phyloP scores from a whole-genome alignment of 23 tunicate genomes.

The Trididemnum miniatum region DNA sequence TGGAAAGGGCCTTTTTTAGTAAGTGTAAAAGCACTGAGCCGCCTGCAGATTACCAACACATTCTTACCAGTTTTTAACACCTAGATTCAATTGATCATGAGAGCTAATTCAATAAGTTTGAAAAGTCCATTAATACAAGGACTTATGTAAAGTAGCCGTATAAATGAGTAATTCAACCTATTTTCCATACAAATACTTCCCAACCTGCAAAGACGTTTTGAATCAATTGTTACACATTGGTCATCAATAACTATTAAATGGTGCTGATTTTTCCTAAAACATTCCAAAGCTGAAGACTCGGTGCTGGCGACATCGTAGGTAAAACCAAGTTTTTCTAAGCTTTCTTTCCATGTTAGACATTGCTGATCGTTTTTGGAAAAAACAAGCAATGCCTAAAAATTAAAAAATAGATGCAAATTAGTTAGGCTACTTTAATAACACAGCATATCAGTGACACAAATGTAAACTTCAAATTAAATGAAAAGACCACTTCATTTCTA shows the following conservation, averaged over 20 bases:
- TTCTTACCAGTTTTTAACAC: too few species aligned
- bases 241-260: constrained; percentile 53
- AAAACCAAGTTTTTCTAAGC: constrained; percentile 14
- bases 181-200: too few species aligned
- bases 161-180: background rate
- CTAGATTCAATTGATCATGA: too few species aligned
- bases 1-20: too few species aligned
- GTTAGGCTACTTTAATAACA: too few species aligned
- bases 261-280: constrained; percentile 30
- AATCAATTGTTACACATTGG: background rate
- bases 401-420: background rate
- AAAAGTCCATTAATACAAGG: background rate
- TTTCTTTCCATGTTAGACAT: background rate
- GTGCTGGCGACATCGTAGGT: constrained; percentile 25
- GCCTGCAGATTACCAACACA: too few species aligned
- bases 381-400: constrained; percentile 48
- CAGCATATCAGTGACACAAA: too few species aligned
- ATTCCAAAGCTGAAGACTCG: constrained; percentile 16
- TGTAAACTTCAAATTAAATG: too few species aligned
- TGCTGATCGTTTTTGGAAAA: constrained; percentile 54
- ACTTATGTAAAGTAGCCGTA: background rate
- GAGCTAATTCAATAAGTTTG: background rate
- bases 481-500: too few species aligned
- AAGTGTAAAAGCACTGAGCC: too few species aligned
- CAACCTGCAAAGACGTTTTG: constrained; percentile 30